Conservation (phyloP, 2,797 vertebrate species). For the Dipus sagitta region DNA sequence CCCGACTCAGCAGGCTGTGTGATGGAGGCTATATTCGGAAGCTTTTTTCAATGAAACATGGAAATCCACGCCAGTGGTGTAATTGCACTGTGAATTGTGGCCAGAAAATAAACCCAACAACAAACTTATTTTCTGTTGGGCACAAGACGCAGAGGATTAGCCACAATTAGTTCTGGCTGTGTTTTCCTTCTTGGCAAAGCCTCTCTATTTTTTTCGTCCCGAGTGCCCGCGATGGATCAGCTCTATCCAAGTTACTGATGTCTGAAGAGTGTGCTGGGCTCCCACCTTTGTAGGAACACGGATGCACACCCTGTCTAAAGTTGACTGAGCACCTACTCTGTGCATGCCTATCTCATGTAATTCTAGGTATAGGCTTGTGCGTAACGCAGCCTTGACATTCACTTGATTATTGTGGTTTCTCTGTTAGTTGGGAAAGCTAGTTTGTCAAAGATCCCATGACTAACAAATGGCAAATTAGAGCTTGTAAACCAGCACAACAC, state of each 20-base stretch:
- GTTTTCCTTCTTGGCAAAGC: constrained; percentile 57
- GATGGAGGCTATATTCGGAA: neutral
- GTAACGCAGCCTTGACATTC: neutral
- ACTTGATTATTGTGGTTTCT: neutral
- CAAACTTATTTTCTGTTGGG: constrained; percentile 65
- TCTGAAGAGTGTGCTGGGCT: neutral
- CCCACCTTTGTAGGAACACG: neutral
- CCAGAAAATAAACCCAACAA: constrained; percentile 74
- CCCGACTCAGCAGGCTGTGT: neutral
- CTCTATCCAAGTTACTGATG: neutral
- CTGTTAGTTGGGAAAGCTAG: neutral
- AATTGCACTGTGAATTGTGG: constrained; percentile 63
- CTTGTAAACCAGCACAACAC: neutral
- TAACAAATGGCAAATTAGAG: neutral
- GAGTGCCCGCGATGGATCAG: neutral
- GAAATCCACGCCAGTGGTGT: constrained; percentile 59
- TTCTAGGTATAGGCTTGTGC: neutral
- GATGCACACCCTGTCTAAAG: neutral
- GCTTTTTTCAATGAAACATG: constrained; percentile 15
- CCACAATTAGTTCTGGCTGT: constrained; percentile 69
- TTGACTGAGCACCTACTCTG: neutral
- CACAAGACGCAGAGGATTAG: constrained; percentile 66
- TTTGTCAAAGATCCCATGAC: neutral
- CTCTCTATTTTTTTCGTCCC: constrained; percentile 22
- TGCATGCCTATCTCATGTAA: neutral